These are phyloP conservation scores for Odiellus spinosus DNA, from an alignment of 2,888 invertebrate genomes.

Conservation along the genomic window DNA sequence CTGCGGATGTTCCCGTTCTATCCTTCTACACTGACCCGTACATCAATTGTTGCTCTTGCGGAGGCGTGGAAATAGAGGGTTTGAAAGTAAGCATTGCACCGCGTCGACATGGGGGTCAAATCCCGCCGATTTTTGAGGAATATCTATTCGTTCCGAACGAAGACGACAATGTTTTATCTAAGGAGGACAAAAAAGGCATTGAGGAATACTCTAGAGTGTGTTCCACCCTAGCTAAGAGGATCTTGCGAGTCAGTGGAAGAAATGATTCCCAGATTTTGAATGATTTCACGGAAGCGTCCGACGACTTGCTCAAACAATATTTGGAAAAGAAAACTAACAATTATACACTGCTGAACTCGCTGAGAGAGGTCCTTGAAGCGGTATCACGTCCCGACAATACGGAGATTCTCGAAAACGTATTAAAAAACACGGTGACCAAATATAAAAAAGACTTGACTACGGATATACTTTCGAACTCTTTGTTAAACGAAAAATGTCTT, in stretches of 20 bases:
- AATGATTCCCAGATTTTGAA: slow-evolving; percentile 16
- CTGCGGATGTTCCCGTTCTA: slow-evolving; percentile 29
- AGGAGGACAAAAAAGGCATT: slow-evolving; percentile 12
- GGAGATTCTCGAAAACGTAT: slow-evolving; percentile 9
- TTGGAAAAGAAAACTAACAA: slow-evolving; percentile 13
- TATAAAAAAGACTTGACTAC: slow-evolving; percentile 15
- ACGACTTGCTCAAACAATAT: slow-evolving; percentile 15
- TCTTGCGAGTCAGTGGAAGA: slow-evolving; percentile 15
- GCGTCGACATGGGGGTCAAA: slow-evolving; percentile 51
- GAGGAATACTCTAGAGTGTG: slow-evolving; percentile 18
- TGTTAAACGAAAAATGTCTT: slow-evolving; percentile 21
- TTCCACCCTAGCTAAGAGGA: slow-evolving; percentile 15
- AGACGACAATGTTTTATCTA: slow-evolving; percentile 9
- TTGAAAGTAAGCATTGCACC: slow-evolving; percentile 84
- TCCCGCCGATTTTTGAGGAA: slow-evolving; percentile 63
- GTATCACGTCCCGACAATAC: slow-evolving; percentile 9
- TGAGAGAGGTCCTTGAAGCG: slow-evolving; percentile 8
- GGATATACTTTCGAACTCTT: slow-evolving; percentile 21
- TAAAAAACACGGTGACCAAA: slow-evolving; percentile 12
- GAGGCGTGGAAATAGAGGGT: slow-evolving; percentile 74
- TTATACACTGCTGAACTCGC: slow-evolving; percentile 11
- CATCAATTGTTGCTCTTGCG: slow-evolving; percentile 55
- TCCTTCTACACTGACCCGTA: slow-evolving; percentile 52
- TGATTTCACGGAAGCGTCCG: slow-evolving; percentile 15
- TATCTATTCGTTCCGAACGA: slow-evolving; percentile 63